phyloP scores from a whole-genome alignment of 2,888 invertebrate genomes.

The Erynnis tages region DNA sequence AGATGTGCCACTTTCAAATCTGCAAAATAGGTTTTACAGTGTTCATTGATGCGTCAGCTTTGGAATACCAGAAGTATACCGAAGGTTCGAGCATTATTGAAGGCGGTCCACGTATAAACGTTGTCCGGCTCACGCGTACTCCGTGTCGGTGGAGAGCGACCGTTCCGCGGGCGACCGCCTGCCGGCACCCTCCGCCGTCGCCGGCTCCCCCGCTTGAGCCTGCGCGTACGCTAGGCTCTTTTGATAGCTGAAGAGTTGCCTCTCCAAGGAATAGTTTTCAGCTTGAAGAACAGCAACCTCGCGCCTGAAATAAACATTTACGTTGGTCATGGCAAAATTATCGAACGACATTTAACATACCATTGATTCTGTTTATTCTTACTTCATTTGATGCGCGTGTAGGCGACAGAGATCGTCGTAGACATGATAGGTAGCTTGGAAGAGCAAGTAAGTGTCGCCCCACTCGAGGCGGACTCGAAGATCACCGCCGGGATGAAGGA shows the following conservation, averaged over 20 bases:
- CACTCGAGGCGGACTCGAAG: slow-evolving; percentile 90
- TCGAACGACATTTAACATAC: too few species aligned
- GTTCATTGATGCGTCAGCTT: too few species aligned
- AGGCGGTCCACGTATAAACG: slow-evolving; percentile 10
- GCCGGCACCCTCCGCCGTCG: slow-evolving; percentile 55
- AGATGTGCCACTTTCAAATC: too few species aligned
- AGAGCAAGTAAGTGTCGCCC: slow-evolving; percentile 90
- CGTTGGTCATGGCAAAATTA: not conserved
- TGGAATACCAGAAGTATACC: not conserved
- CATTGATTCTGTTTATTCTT: slow-evolving; percentile 35
- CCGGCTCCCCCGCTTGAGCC: slow-evolving; percentile 80
- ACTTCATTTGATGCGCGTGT: slow-evolving; percentile 93
- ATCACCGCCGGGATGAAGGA: slow-evolving; percentile 86
- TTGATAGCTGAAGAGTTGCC: slow-evolving; percentile 91
- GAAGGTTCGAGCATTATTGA: not conserved
- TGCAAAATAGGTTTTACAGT: too few species aligned
- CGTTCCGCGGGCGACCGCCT: slow-evolving; percentile 81
- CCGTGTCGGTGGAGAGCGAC: slow-evolving; percentile 85
- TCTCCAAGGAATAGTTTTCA: slow-evolving; percentile 91
- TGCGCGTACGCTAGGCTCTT: slow-evolving; percentile 88
- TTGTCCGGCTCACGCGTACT: slow-evolving; percentile 84
- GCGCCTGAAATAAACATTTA: slow-evolving; percentile 76
- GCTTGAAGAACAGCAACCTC: slow-evolving; percentile 90
- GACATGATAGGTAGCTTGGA: slow-evolving; percentile 91
- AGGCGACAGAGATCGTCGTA: slow-evolving; percentile 90